Evolutionary conservation across 2,113 vertebrate genomes (phyloP), one percentile per base, ranked within the genome.

Genomic region (Epinephelus lanceolatus): DNA sequence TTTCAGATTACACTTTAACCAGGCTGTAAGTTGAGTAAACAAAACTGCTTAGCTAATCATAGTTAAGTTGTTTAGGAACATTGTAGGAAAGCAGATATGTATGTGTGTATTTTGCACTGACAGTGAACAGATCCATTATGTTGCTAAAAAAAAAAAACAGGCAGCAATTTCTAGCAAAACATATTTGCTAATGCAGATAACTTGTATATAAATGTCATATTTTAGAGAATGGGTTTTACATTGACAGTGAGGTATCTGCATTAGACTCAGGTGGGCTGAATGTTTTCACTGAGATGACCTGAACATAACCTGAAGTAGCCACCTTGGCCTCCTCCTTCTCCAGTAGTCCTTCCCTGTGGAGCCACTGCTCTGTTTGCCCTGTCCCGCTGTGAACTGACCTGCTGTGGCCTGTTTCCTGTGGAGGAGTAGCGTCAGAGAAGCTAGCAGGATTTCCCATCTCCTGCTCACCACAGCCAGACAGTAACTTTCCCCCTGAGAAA

Each of bases 301-400:
- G 52, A 27, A 51, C n/a, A 19, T 69, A 69, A 88, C 74, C 79
- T 75, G 30, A 55, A 75, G 78, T 7, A 49, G 57, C 65, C 8
- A 3, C 63, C 56, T 55, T n/a, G 42, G 25, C 74, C 79, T 77
- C 71, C 45, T 63, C 49, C 52, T 52, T 49, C 63, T 75, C 79
- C 59, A 14, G 56, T 13, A 59, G 52, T 72, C 23, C 51, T 42
- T 45, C 77, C 81, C 87, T 15, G 67, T 68, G 71, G 88, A 86
- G 79, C 25, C 55, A 4, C 45, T 37, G 61, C 49, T 69, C 70
- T 55, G 23, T 78, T 57, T 66, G 61, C 52, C 77, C 68, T 5
- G 2, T 83, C 85, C 81, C 1, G 27, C 88, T 78, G 86, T 1
- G 84, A 90, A 40, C 49, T 79, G 88, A 52, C 91, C 87, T 65